These are phyloP conservation scores for Takifugu bimaculatus DNA, from an alignment of 2,113 vertebrate genomes.

Conservation along the genomic window DNA sequence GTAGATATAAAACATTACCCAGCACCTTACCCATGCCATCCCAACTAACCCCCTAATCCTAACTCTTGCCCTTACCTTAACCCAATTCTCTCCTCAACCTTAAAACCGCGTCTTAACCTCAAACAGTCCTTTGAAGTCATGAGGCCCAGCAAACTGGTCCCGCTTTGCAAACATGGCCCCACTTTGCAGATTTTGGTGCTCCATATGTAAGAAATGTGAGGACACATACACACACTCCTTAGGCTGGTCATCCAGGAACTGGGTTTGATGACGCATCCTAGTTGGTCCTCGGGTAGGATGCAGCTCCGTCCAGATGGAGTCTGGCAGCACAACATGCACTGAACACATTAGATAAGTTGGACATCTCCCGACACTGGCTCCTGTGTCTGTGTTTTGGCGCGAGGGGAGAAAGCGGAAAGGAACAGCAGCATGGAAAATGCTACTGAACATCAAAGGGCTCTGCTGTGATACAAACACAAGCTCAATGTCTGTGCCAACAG, in stretches of 20 bases:
- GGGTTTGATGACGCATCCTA: conserved; percentile 33
- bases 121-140: too few species aligned
- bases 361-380: conserved; percentile 27
- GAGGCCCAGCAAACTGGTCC: too few species aligned
- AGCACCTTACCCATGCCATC: too few species aligned
- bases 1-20: too few species aligned
- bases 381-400: conserved; percentile 6
- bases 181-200: too few species aligned
- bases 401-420: conserved; percentile 11
- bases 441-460: conserved; percentile 38
- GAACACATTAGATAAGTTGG: conserved; percentile 43
- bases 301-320: conserved; percentile 25
- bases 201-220: too few species aligned
- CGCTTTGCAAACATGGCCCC: too few species aligned
- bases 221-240: neutral
- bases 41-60: too few species aligned
- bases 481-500: conserved; percentile 38
- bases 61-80: too few species aligned
- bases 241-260: conserved; percentile 11
- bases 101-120: too few species aligned
- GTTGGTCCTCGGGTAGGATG: conserved; percentile 20
- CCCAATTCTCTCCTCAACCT: too few species aligned
- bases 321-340: conserved; percentile 36
- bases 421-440: conserved; percentile 42
- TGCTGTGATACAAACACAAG: conserved; percentile 34